Evolutionary conservation across 2,888 invertebrate species (phyloP).

Genomic region (Ophioninae sp.): DNA sequence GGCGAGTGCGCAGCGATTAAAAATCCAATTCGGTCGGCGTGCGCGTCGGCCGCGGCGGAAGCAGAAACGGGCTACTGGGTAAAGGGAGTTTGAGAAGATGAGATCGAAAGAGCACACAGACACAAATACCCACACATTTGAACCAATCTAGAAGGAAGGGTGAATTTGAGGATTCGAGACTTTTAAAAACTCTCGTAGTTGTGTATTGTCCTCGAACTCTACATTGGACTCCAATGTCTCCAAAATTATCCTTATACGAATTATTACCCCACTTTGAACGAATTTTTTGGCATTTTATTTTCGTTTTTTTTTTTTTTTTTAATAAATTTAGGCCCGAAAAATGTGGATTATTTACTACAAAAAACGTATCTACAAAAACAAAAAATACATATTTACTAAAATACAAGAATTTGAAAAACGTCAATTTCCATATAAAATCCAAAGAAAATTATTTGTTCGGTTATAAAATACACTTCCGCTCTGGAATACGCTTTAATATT

Average conservation of each 20-base stretch:
- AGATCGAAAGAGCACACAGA: constrained; percentile 19
- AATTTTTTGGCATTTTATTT: too few relatives aligned
- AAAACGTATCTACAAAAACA: too few relatives aligned
- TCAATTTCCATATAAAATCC: too few relatives aligned
- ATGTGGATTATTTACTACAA: too few relatives aligned
- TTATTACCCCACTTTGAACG: too few relatives aligned
- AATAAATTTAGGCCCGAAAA: too few relatives aligned
- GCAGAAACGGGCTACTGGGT: constrained; percentile 44
- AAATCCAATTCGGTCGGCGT: constrained; percentile 76
- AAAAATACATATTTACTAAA: too few relatives aligned
- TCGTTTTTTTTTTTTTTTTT: too few relatives aligned
- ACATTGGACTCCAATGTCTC: not conserved
- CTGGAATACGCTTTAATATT: too few relatives aligned
- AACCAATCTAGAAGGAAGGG: not conserved
- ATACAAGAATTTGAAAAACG: too few relatives aligned
- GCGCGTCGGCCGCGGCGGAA: constrained; percentile 58
- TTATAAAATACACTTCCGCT: too few relatives aligned
- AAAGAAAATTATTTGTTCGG: too few relatives aligned
- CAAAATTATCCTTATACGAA: not conserved
- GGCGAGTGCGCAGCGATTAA: constrained; percentile 80
- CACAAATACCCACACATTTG: not conserved
- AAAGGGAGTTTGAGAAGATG: constrained; percentile 35
- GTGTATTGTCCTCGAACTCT: not conserved
- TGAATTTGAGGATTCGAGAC: not conserved
- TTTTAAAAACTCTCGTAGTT: not conserved